Base-by-base conservation (phyloP, 2,797 vertebrate species). In the Hemibagrus guttatus region DNA sequence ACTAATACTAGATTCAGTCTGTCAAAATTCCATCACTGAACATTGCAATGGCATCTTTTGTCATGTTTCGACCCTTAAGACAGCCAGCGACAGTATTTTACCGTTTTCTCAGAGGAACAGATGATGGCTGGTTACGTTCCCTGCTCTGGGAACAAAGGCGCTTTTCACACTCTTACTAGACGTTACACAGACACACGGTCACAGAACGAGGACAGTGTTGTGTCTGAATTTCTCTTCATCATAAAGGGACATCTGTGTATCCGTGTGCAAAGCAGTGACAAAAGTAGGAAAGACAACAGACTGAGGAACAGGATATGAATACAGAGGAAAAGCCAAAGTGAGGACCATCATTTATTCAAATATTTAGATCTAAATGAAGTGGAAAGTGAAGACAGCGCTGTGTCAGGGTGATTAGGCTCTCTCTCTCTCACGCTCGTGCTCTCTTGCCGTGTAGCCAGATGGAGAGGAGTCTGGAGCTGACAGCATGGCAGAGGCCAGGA, bases 101-200 rank as follows among this genome's bases (percentile, higher is more conserved):
- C 83, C 79, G 49, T 63, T 26, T 61, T 68, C 61, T 59, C 54
- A 71, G 81, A 86, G 88, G 66, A 87, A 74, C 46, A 80, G 64
- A 56, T 58, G 26, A 84, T 84, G 71, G 12, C 42, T n/a, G 64
- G 78, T 81, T 68, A 86, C 75, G 68, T 85, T 81, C 72, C 35
- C 54, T 12, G 14, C 42, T 9, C 56, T 71, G 69, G 13, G 64
- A 81, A 84, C 84, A 89, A 89, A 87, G 69, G n/a, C 66, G 71
- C 88, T 87, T 86, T 89, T 83, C 81, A 83, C 84, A 86, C 52
- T 52, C 54, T 74, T 71, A 35, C 58, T 74, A 56, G 69, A 81
- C 49, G 63, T 71, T 74, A 88, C 68, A 59, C 85, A 87, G 72
- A 80, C 84, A 58, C 74, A 68, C 59, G 19, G 66, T 46, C 58